These are phyloP conservation scores for Diloba caeruleocephala DNA, from an alignment of 2,888 invertebrate species.

Conservation along the genomic window DNA sequence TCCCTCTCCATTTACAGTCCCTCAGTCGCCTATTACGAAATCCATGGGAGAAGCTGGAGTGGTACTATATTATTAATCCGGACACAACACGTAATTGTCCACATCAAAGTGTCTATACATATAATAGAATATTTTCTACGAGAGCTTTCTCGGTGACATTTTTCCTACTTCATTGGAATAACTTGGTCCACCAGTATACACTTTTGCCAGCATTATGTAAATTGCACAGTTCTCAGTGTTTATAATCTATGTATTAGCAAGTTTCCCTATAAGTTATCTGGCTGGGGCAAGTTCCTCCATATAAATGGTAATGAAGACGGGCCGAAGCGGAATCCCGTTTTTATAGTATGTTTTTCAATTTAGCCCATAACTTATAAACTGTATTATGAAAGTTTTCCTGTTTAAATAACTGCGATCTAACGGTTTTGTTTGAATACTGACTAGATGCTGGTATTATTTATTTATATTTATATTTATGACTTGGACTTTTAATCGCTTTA, in stretches of 20 bases:
- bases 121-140: too few species aligned
- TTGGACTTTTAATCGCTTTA: background rate
- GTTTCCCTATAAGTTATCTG: slow-evolving; percentile 68
- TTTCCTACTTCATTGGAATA: background rate
- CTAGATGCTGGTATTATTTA: background rate
- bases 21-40: too few species aligned
- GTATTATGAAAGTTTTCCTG: slow-evolving; percentile 58
- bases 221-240: slow-evolving; percentile 50
- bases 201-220: slow-evolving; percentile 46
- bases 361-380: slow-evolving; percentile 62
- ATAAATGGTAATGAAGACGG: slow-evolving; percentile 80
- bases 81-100: too few species aligned
- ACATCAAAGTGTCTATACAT: too few species aligned
- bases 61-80: too few species aligned
- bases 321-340: slow-evolving; percentile 51
- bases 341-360: slow-evolving; percentile 75
- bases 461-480: too few species aligned
- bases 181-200: slow-evolving; percentile 26
- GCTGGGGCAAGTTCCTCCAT: slow-evolving; percentile 75
- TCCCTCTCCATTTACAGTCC: too few species aligned
- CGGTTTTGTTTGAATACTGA: slow-evolving; percentile 27
- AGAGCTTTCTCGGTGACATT: too few species aligned
- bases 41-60: too few species aligned
- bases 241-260: slow-evolving; percentile 70
- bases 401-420: slow-evolving; percentile 54